Percentiles rank a stretch among this genome's conserved stretches.
Conservation (phyloP, 2,113 vertebrate genomes). For the Boleophthalmus pectinirostris region DNA sequence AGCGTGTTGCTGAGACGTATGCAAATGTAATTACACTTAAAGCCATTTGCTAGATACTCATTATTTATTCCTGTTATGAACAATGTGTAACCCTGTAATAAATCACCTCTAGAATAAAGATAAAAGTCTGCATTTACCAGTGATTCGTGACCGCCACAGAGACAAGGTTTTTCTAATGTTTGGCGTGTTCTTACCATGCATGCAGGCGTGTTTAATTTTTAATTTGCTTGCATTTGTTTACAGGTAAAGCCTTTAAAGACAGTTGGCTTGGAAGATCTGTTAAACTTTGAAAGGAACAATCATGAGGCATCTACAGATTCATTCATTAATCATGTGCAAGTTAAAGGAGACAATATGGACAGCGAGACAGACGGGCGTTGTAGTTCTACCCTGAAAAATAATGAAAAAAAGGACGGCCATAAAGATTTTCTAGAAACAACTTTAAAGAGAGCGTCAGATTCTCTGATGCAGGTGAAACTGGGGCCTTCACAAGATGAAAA, state of each 20-base stretch:
- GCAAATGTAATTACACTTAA: not conserved
- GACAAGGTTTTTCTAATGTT: not conserved
- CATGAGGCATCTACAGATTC: not conserved
- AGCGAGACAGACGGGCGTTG: not conserved
- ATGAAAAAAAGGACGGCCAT: not conserved
- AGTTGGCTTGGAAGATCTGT: not conserved
- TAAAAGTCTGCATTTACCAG: not conserved
- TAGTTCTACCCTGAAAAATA: not conserved
- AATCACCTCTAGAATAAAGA: not conserved
- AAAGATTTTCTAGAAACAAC: not conserved
- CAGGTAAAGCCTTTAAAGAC: slow-evolving; percentile 26
- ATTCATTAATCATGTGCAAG: slow-evolving; percentile 1
- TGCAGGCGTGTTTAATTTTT: not conserved
- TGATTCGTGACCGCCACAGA: not conserved
- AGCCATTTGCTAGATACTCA: not conserved
- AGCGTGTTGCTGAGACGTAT: not conserved
- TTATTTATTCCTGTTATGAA: not conserved
- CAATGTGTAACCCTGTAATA: not conserved
- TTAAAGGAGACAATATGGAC: slow-evolving; percentile 5
- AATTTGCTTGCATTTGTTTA: not conserved
- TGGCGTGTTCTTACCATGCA: too few relatives aligned
- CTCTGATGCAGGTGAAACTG: slow-evolving; percentile 32
- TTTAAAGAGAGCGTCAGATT: not conserved
- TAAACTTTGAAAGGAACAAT: not conserved
- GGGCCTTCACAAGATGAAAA: slow-evolving; percentile 41